Percentiles rank a stretch among this genome's conserved stretches.
These are phyloP conservation scores for Canis aureus DNA, from an alignment of 2,113 vertebrate genomes.

Conservation along the genomic window DNA sequence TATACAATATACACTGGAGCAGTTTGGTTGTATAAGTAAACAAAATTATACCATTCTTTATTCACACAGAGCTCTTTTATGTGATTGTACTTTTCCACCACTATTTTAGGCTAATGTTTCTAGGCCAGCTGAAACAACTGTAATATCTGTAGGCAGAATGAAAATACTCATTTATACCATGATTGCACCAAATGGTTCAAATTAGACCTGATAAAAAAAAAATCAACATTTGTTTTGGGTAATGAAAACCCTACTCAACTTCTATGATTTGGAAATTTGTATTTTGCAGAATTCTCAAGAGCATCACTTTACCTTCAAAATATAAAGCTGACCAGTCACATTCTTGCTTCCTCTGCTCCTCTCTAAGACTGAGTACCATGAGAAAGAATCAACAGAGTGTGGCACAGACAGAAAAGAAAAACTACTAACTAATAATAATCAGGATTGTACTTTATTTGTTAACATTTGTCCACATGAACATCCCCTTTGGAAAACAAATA, in stretches of 20 bases:
- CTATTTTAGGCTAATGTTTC: constrained; percentile 75
- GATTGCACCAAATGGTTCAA: constrained; percentile 72
- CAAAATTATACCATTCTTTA: constrained; percentile 7
- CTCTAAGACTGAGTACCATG: neutral
- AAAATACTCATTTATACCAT: constrained; percentile 73
- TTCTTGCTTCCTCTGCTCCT: neutral
- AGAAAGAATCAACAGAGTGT: neutral
- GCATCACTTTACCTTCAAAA: constrained; percentile 73
- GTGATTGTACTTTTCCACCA: constrained; percentile 61
- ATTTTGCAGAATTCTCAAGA: constrained; percentile 78
- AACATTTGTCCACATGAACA: neutral
- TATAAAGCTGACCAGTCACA: constrained; percentile 67
- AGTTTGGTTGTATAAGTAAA: constrained; percentile 68
- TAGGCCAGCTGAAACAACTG: constrained; percentile 75
- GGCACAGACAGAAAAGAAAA: neutral
- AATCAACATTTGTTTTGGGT: constrained; percentile 83
- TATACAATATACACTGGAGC: constrained; percentile 46
- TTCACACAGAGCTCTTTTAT: constrained; percentile 56
- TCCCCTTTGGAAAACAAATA: constrained; percentile 43
- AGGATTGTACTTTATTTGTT: constrained; percentile 29
- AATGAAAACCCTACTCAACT: constrained; percentile 80
- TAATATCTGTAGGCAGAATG: constrained; percentile 72
- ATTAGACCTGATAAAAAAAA: constrained; percentile 62
- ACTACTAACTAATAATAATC: constrained; percentile 45
- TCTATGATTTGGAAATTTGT: constrained; percentile 77